Conservation (phyloP, 2,797 vertebrate genomes). For the Euthynnus affinis region DNA sequence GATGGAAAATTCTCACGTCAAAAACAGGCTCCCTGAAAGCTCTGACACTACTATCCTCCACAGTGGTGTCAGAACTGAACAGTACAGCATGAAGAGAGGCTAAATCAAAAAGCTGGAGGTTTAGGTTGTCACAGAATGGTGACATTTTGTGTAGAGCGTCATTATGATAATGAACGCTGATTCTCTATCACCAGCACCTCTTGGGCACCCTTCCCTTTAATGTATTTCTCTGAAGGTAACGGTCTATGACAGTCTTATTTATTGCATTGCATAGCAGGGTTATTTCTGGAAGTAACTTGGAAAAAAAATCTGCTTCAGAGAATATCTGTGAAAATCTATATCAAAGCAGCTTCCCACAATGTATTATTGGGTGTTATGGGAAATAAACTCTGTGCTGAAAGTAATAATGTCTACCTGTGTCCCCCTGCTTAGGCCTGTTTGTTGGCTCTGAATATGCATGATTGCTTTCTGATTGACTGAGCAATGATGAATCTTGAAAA, state of each 20-base stretch:
- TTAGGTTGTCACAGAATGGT: constrained; percentile 65
- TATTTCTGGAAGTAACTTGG: constrained; percentile 78
- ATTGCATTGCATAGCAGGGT: constrained; percentile 69
- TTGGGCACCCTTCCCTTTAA: constrained; percentile 65
- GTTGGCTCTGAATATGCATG: constrained; percentile 54
- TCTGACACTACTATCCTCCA: constrained; percentile 29
- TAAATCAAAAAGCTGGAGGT: constrained; percentile 56
- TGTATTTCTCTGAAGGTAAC: constrained; percentile 73
- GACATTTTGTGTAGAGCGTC: constrained; percentile 64
- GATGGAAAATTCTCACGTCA: constrained; percentile 59
- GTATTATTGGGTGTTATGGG: constrained; percentile 62
- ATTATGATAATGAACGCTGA: constrained; percentile 78
- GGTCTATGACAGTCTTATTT: constrained; percentile 75
- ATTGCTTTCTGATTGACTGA: constrained; percentile 58
- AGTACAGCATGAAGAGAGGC: constrained; percentile 20
- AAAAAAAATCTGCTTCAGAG: constrained; percentile 54
- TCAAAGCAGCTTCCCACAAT: constrained; percentile 60
- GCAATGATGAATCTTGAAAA: constrained; percentile 56
- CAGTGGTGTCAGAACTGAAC: constrained; percentile 39
- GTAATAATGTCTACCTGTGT: constrained; percentile 55
- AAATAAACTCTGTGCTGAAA: constrained; percentile 68
- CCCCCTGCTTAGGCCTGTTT: constrained; percentile 42
- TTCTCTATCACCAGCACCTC: constrained; percentile 60
- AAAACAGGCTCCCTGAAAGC: constrained; percentile 41
- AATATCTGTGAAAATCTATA: constrained; percentile 62